Percentiles rank a stretch among this genome's conserved stretches.
These are phyloP conservation scores for Adelosebastes latens DNA, from an alignment of 2,797 vertebrate species.

Conservation along the genomic window DNA sequence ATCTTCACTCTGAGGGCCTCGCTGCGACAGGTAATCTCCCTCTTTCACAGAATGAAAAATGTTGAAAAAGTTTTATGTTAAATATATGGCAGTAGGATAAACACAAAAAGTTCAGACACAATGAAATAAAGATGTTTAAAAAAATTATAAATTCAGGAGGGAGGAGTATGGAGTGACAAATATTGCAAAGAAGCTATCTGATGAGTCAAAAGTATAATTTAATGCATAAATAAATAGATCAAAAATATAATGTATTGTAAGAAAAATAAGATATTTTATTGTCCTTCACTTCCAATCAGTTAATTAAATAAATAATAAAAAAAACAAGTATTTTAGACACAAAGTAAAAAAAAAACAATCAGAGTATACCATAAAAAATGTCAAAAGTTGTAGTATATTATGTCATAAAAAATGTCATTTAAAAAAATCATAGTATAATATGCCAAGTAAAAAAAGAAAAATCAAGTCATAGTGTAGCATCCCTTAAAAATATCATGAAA, in stretches of 20 bases:
- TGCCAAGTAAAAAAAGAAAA: fast-evolving
- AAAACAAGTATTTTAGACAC: neutral
- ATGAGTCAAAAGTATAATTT: neutral
- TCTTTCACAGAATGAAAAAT: constrained; percentile 42
- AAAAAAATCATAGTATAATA: no score
- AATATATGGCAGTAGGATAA: neutral
- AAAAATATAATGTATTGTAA: neutral
- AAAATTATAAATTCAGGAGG: no score
- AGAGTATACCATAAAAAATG: fast-evolving
- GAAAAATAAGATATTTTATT: neutral
- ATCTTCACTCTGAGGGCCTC: constrained; percentile 71
- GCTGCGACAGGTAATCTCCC: constrained; percentile 74
- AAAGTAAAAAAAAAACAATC: no score
- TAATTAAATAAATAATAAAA: neutral
- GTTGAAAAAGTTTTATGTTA: neutral
- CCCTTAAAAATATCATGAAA: no score
- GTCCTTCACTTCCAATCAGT: neutral
- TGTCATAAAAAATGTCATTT: no score
- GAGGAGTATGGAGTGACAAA: neutral
- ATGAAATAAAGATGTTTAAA: neutral
- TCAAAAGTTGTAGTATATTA: no score
- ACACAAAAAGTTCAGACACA: neutral
- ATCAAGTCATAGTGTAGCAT: no score
- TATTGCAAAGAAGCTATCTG: neutral
- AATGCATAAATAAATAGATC: neutral